These are phyloP conservation scores for Ophion ventricosus DNA, from an alignment of 2,888 invertebrate species.

Conservation along the genomic window DNA sequence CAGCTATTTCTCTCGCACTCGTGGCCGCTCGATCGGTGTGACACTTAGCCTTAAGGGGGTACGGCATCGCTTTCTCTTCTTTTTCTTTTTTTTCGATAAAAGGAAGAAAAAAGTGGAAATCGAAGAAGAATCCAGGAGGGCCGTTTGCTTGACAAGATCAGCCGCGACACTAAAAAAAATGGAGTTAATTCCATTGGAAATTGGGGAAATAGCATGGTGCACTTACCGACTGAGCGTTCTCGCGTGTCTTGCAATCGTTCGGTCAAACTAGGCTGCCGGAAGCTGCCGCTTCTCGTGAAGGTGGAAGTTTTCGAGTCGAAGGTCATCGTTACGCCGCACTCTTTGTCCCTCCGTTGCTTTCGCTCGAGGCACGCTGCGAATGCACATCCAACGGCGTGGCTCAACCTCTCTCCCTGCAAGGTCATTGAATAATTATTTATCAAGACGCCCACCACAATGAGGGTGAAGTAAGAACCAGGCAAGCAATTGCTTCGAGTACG, in stretches of 20 bases:
- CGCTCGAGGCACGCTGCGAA: conserved; percentile 99
- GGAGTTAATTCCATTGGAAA: background rate
- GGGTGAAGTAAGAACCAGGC: background rate
- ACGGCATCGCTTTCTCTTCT: no score
- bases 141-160: no score
- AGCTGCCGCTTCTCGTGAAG: conserved; percentile 96
- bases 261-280: conserved; percentile 92
- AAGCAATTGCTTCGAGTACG: background rate
- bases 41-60: no score
- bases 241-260: conserved; percentile 87
- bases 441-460: background rate
- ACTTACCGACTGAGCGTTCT: conserved; percentile 86
- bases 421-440: background rate
- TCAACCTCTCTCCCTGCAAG: conserved; percentile 94
- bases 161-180: no score
- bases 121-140: background rate
- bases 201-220: background rate
- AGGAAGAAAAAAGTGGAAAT: background rate
- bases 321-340: conserved; percentile 96
- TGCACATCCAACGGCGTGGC: conserved; percentile 99
- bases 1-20: no score
- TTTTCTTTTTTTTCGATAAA: no score
- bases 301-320: conserved; percentile 95
- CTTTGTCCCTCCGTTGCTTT: conserved; percentile 98
- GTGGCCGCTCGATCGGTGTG: no score